Evolutionary conservation across 1,140 invertebrate species (phyloP).

Genomic region (Drosophila sproati): DNA sequence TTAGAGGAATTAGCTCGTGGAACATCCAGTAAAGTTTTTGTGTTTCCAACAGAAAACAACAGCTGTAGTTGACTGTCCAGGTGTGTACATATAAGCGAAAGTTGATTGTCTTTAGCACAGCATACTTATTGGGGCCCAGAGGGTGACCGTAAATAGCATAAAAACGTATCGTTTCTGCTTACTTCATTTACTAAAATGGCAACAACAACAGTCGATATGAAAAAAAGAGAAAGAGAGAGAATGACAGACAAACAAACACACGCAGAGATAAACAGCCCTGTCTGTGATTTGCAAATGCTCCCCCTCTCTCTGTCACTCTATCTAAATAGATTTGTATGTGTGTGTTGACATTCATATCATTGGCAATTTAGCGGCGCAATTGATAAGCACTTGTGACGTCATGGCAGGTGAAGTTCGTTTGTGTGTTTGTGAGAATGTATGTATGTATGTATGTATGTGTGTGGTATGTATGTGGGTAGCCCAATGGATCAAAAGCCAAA

Average conservation of each 20-base stretch:
- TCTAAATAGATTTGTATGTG: slow-evolving; percentile 1
- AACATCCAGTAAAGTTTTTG: too few species aligned
- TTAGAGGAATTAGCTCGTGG: too few species aligned
- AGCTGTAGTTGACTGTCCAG: too few species aligned
- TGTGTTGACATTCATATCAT: slow-evolving; percentile 16
- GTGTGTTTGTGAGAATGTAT: neutral
- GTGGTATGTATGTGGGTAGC: slow-evolving; percentile 5
- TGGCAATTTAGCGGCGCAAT: slow-evolving; percentile 44
- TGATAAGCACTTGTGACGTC: slow-evolving; percentile 53
- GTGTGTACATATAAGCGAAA: neutral
- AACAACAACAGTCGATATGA: neutral
- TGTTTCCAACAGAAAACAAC: too few species aligned
- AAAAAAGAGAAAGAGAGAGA: slow-evolving; percentile 10
- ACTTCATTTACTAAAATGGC: neutral
- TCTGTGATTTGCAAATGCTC: slow-evolving; percentile 16
- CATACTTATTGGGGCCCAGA: slow-evolving; percentile 10
- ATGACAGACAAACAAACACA: slow-evolving; percentile 1
- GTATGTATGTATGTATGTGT: neutral
- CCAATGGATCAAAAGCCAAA: slow-evolving; percentile 23
- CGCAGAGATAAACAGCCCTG: slow-evolving; percentile 2
- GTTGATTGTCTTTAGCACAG: neutral
- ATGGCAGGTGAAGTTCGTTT: slow-evolving; percentile 28
- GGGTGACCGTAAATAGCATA: neutral
- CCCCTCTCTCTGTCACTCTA: neutral
- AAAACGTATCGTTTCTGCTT: neutral